Base-by-base conservation (phyloP, 2,888 invertebrate species). In the Melinopterus prodromus region DNA sequence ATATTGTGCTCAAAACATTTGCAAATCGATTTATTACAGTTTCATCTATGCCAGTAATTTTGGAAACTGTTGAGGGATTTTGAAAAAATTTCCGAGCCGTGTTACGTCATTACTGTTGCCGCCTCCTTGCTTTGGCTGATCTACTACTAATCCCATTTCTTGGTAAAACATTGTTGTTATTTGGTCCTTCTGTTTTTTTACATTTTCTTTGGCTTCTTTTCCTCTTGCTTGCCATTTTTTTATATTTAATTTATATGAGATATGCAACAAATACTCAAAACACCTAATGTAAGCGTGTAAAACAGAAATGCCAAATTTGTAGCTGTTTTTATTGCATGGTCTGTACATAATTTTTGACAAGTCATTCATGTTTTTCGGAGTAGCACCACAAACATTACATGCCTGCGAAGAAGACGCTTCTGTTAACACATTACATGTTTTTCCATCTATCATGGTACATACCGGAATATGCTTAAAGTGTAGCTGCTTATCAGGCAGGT, bases 131-230 rank as follows among this genome's bases (percentile, higher is more conserved):
- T n/a, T n/a, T n/a, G n/a, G n/a, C 37, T 75, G 75, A 36, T 75
- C 75, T 15, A 75, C 75, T 14, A 75, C 36, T 14, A 75, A 37
- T 36, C 75, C 75, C 75, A 75, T 75, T 75, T 75, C 75, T 75
- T 36, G 6, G 37, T 75, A 75, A 75, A 75, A 75, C 9, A 35
- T 14, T 35, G 35, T 36, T 12, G 36, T 12, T 75, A 75, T 75
- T 75, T 35, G 16, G 2, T 35, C 15, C 15, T 75, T 35, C 37
- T 37, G 35, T 6, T 14, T 12, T 75, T 37, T 75, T 75, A 75
- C 75, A 26, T 75, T 75, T 75, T 75, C 75, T 37, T 75, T 26
- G 6, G 35, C 36, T 36, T 75, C 36, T 37, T 75, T 9, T 14
- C 75, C 36, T 75, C 75, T 16, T 35, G 75, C 38, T 36, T 72